Conservation (phyloP, 1,140 invertebrate genomes). For the Drosophila pruinosa region DNA sequence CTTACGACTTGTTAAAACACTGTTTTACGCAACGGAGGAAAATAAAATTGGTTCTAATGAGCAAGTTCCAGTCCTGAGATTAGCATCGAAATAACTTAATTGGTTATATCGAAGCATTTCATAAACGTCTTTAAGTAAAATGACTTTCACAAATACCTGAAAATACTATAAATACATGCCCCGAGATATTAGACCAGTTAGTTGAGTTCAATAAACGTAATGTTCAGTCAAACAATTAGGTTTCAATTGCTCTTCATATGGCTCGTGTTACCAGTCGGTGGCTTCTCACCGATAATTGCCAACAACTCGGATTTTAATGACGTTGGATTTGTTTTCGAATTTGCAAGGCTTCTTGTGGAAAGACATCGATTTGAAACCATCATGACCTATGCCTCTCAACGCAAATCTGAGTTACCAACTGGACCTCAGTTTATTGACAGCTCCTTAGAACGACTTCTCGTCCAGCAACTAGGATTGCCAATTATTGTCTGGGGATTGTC, state of each 20-base stretch:
- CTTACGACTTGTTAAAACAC: background rate
- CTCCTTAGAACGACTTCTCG: constrained; percentile 26
- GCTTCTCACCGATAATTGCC: background rate
- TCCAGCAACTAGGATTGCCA: constrained; percentile 37
- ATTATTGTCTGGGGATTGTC: constrained; percentile 39
- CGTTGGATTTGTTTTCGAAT: background rate
- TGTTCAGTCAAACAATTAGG: background rate
- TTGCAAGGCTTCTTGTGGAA: background rate
- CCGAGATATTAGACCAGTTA: background rate
- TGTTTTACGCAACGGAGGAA: background rate
- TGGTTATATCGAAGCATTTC: background rate
- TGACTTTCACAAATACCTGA: background rate
- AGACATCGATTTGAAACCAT: constrained; percentile 13
- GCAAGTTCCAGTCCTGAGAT: background rate
- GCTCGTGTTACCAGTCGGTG: background rate
- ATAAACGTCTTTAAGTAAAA: background rate
- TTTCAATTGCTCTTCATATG: background rate
- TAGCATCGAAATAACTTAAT: background rate
- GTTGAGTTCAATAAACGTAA: background rate
- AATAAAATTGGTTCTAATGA: background rate
- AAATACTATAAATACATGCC: background rate
- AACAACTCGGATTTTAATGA: background rate
- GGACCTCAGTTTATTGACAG: background rate
- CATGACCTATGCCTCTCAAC: background rate
- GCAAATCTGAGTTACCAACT: background rate